phyloP scores from a whole-genome alignment of 2,113 vertebrate genomes.

The Callipepla californica region DNA sequence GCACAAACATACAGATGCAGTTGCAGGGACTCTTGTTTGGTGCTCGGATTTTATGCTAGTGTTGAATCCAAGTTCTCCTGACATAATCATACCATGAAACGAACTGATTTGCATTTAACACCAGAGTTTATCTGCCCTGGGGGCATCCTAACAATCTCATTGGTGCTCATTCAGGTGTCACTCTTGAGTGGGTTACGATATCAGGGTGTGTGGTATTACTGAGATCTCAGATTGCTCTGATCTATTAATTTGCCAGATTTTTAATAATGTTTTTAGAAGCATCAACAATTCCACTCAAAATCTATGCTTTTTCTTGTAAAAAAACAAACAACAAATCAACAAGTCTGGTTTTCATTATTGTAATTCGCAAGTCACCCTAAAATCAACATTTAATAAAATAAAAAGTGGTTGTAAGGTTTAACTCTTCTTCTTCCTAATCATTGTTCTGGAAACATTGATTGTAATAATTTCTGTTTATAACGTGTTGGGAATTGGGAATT shows the following conservation, averaged over 20 bases:
- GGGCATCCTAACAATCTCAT: background rate
- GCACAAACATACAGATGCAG: rapidly evolving
- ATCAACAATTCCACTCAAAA: background rate
- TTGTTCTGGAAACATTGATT: background rate
- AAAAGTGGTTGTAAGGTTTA: background rate
- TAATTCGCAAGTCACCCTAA: background rate
- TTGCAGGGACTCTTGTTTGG: background rate
- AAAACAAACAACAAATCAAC: background rate
- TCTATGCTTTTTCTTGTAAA: background rate
- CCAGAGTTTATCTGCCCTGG: background rate
- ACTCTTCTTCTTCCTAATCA: background rate
- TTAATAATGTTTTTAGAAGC: background rate
- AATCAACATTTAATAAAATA: background rate
- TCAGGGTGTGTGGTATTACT: background rate
- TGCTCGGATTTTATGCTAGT: background rate
- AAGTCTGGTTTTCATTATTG: background rate
- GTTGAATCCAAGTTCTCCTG: background rate
- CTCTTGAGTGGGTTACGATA: background rate
- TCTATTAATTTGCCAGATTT: background rate
- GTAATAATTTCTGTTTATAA: background rate
- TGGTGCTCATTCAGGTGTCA: background rate
- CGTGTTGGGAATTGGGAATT: background rate
- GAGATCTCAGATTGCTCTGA: background rate
- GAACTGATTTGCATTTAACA: background rate
- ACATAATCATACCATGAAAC: background rate